Evolutionary conservation across 2,888 invertebrate species (phyloP), one percentile per base, ranked within the genome.

Genomic region (Dynastes grantii): DNA sequence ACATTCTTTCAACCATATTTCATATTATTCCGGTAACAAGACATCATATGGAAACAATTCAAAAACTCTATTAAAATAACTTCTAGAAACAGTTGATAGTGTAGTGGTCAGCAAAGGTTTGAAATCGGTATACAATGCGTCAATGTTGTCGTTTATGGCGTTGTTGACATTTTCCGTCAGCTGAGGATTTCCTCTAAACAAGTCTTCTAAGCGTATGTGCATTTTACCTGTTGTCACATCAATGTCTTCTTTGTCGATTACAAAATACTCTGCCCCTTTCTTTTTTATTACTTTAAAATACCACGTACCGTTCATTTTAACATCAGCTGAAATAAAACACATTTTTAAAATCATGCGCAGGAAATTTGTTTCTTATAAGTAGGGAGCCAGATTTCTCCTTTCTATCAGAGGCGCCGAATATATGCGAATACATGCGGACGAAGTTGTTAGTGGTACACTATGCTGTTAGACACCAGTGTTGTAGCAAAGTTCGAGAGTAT

Each of bases 101-200:
- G 78, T 76, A 13, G 40, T 76, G 49, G 58, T 55, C 29, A 78
- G 16, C 2, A 76, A 29, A 27, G 78, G 78, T 51, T 61, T 67
- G 49, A 78, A 76, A 16, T 78, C 78, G 6, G 68, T 49, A 40
- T 78, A 78, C 37, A 76, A 63, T 8, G 65, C 9, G 68, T 87
- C 84, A 55, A 86, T 84, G 79, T 88, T 88, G 64, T 88, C 87
- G 76, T 85, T 87, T 76, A 88, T 87, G 4, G 87, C 85, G 49
- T 83, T 84, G 78, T 88, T 88, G n/a, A 88, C 87, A 3, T 85
- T 83, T 83, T 84, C 80, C 84, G 85, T 84, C 22, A 87, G 71
- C 80, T 84, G 81, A 22, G 80, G 81, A 78, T 86, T 85, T 55
- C 84, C 83, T 53, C 78, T 81, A 78, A 87, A 87, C 1, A 87